phyloP scores from a whole-genome alignment of 2,797 vertebrate genomes.

The Spinibarbus caldwelli region DNA sequence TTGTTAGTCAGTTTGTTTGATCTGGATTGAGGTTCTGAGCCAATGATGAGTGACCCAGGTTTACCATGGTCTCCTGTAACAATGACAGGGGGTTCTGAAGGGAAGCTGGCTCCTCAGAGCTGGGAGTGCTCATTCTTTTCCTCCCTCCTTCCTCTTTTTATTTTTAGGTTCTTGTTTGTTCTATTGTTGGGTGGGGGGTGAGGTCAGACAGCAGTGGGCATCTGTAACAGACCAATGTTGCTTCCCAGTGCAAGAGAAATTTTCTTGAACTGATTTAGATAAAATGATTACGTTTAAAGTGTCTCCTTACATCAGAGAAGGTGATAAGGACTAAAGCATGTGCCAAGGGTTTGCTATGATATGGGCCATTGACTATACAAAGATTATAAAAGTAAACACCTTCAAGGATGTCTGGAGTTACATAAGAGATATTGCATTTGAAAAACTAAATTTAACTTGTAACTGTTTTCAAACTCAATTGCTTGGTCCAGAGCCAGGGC shows the following conservation, averaged over 20 bases:
- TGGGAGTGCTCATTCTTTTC: constrained; percentile 51
- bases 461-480: neutral
- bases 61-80: constrained; percentile 40
- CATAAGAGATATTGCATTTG: neutral
- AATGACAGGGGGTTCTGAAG: constrained; percentile 51
- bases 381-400: constrained; percentile 11
- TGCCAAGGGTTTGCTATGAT: neutral
- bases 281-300: neutral
- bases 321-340: constrained; percentile 18
- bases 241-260: constrained; percentile 15
- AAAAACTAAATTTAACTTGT: neutral
- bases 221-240: constrained; percentile 22
- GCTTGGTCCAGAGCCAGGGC: no score
- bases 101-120: constrained; percentile 52
- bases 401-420: constrained; percentile 36
- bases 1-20: constrained; percentile 13
- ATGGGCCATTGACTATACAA: constrained; percentile 10
- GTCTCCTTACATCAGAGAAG: neutral
- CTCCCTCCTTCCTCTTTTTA: constrained; percentile 56
- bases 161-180: constrained; percentile 60
- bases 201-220: constrained; percentile 40
- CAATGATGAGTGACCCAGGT: constrained; percentile 33
- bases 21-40: constrained; percentile 38
- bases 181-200: constrained; percentile 50
- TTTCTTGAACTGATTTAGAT: constrained; percentile 22